Base-by-base conservation (phyloP, 2,113 vertebrate genomes). In the Macrotus californicus region DNA sequence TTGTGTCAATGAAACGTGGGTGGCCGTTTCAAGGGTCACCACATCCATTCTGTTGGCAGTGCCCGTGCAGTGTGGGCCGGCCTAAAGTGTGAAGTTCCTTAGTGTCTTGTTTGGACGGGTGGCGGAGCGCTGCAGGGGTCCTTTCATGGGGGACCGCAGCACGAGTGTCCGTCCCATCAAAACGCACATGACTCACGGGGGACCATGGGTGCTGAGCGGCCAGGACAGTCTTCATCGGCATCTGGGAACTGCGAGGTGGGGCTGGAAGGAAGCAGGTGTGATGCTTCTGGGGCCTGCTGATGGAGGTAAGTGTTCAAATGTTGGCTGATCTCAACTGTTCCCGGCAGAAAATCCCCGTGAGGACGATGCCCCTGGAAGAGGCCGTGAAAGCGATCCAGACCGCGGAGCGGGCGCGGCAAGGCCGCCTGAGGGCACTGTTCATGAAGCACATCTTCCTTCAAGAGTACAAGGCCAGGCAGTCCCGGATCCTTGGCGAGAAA, bases 371-470 rank as follows among this genome's bases (percentile, higher is more conserved):
- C 1, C 1, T 98, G 0, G 98, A 98, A 31, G 98, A 99, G 70
- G 98, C 97, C 0, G 14, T 99, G 34, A 97, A 91, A 61, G 0
- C 97, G 9, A 98, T 99, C 86, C 99, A 99, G 95, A 81, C 99
- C 14, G 98, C 98, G 0, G 99, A 99, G 94, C 94, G 99, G 15
- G 99, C 99, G 0, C 98, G 98, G 29, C 99, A 99, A 82, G 99
- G 99, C 7, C 98, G 98, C 0, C 95, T 98, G 6, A 96, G 98
- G 89, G 99, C 98, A 0, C 86, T 92, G 0, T 98, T 99, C 97
- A 98, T 99, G 98, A 98, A 94, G 70, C 96, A 96, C 59, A 98
- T 99, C 77, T 98, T 97, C 66, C 95, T 97, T 0, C 97, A 98
- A 69, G 98, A 99, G 24, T 96, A 96, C 59, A 98, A 94, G 80